Conservation (phyloP, 1,140 invertebrate species). For the Diachasma alloeum region DNA sequence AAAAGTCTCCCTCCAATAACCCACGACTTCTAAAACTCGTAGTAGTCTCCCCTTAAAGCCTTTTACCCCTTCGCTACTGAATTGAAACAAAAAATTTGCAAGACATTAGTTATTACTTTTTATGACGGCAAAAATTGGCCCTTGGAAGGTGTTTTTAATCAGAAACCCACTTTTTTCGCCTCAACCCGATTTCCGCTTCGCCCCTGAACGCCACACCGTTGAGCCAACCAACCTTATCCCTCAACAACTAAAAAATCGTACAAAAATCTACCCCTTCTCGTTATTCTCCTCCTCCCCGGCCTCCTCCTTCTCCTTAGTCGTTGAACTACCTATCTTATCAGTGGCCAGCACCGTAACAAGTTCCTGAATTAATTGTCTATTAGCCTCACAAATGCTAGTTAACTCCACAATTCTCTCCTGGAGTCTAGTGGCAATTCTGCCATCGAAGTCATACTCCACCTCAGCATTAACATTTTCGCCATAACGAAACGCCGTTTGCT, state of each 20-base stretch:
- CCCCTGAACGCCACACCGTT: no score
- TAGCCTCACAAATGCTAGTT: conserved; percentile 50
- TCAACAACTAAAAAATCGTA: background rate
- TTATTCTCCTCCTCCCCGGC: background rate
- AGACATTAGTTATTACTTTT: no score
- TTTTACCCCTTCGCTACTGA: no score
- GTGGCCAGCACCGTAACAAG: conserved; percentile 36
- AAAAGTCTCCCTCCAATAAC: no score
- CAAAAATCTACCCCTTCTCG: background rate
- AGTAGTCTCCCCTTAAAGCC: no score
- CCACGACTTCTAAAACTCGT: no score
- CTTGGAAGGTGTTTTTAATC: no score
- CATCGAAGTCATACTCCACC: conserved; percentile 29
- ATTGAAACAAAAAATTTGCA: no score
- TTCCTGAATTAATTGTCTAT: conserved; percentile 49
- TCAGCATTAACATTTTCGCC: conserved; percentile 18
- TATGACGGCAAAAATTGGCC: no score
- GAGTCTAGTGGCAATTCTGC: conserved; percentile 16
- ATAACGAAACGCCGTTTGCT: background rate
- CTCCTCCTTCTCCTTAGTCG: conserved; percentile 9
- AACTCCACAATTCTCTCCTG: conserved; percentile 47
- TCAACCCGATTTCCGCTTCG: no score
- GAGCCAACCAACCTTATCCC: background rate
- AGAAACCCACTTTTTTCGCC: no score
- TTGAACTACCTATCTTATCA: conserved; percentile 31